Percentiles rank a stretch among this genome's conserved stretches.
phyloP scores from a whole-genome alignment of 2,797 vertebrate genomes.

The Phrynocephalus forsythii region DNA sequence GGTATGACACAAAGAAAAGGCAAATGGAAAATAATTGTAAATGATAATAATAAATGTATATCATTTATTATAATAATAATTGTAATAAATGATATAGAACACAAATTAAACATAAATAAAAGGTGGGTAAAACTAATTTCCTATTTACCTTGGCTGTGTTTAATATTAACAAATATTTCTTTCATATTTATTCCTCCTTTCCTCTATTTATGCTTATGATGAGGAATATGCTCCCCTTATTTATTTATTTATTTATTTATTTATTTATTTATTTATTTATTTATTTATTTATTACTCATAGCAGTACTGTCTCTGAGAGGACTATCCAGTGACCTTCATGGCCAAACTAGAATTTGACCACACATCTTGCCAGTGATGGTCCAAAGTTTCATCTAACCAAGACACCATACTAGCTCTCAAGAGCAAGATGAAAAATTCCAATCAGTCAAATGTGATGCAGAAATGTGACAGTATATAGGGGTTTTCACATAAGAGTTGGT shows the following conservation, averaged over 20 bases:
- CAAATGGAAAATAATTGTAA: not conserved
- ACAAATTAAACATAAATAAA: not conserved
- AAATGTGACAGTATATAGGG: not conserved
- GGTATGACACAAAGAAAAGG: no score
- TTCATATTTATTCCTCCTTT: not conserved
- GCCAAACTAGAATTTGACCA: not conserved
- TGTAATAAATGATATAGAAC: not conserved
- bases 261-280: no score
- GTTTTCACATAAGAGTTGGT: no score
- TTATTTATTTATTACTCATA: not conserved
- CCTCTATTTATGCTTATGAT: not conserved
- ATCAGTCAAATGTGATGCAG: not conserved
- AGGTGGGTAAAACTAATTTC: not conserved
- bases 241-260: not conserved
- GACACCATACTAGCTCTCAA: not conserved
- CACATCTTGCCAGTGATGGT: not conserved
- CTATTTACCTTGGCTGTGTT: not conserved
- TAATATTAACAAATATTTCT: not conserved
- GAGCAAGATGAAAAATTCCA: not conserved
- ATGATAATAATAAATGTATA: no score
- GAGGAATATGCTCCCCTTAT: not conserved
- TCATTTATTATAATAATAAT: no score
- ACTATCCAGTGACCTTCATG: not conserved
- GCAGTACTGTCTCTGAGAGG: not conserved
- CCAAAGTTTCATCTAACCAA: not conserved